These are phyloP conservation scores for Eulemur coronatus DNA, from an alignment of 2,797 vertebrate genomes.

Conservation along the genomic window DNA sequence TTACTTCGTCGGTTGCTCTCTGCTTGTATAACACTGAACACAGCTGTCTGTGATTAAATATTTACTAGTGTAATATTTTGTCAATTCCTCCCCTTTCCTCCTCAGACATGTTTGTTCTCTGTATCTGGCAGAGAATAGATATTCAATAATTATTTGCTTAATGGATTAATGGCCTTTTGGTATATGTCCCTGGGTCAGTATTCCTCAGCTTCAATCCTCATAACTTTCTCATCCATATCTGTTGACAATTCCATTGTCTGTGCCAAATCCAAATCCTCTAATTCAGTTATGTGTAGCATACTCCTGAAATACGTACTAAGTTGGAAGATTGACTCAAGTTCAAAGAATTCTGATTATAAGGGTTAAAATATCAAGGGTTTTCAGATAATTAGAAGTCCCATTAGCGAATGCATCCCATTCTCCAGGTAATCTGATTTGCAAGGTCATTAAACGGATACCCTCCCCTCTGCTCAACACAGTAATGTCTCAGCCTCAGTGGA, in stretches of 20 bases:
- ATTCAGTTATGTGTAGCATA: background rate
- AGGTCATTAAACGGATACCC: background rate
- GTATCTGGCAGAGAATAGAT: background rate
- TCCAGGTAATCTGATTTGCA: background rate
- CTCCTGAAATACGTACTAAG: background rate
- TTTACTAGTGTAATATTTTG: background rate
- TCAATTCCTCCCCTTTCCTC: background rate
- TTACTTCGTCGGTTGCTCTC: background rate
- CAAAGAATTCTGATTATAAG: background rate
- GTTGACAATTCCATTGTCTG: background rate
- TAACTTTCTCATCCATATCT: background rate
- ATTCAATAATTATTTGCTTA: slow-evolving; percentile 8
- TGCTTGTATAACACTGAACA: background rate
- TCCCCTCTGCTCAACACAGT: background rate
- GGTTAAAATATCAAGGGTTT: background rate
- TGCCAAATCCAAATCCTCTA: background rate
- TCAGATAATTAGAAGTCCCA: background rate
- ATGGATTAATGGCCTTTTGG: background rate
- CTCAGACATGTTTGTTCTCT: background rate
- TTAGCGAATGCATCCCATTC: background rate
- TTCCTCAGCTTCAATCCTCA: background rate
- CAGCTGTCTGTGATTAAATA: background rate
- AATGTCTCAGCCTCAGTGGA: background rate
- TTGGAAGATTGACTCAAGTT: background rate
- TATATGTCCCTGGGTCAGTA: background rate